Evolutionary conservation across 2,888 invertebrate genomes (phyloP).

Genomic region (Ennomos quercinarius): DNA sequence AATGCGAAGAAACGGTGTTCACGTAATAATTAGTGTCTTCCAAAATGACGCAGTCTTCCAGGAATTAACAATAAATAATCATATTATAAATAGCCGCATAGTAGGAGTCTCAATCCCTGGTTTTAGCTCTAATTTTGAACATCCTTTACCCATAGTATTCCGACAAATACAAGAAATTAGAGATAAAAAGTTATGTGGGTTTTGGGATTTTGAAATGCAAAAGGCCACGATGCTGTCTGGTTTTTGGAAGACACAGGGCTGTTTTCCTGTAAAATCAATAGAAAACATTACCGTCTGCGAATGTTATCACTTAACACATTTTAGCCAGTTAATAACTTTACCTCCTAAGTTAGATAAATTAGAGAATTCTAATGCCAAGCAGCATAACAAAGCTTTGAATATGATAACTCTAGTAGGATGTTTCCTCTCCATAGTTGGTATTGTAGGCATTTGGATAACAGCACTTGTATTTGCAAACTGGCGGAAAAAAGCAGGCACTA

Average conservation of each 20-base stretch:
- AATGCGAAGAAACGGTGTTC: slow-evolving; percentile 49
- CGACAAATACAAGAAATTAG: slow-evolving; percentile 51
- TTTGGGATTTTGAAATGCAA: slow-evolving; percentile 82
- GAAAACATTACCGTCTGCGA: slow-evolving; percentile 68
- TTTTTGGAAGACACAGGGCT: slow-evolving; percentile 85
- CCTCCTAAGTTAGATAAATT: slow-evolving; percentile 38
- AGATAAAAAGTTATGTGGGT: slow-evolving; percentile 74
- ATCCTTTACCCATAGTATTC: slow-evolving; percentile 83
- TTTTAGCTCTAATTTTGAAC: slow-evolving; percentile 80
- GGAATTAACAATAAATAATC: slow-evolving; percentile 60
- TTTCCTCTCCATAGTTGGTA: slow-evolving; percentile 84
- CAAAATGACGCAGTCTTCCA: slow-evolving; percentile 84
- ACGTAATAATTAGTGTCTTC: slow-evolving; percentile 82
- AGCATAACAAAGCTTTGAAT: slow-evolving; percentile 79
- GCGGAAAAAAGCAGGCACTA: slow-evolving; percentile 87
- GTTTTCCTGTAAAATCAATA: slow-evolving; percentile 63
- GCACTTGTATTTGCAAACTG: slow-evolving; percentile 85
- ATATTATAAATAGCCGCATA: slow-evolving; percentile 77
- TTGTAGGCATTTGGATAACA: slow-evolving; percentile 85
- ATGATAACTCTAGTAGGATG: slow-evolving; percentile 86
- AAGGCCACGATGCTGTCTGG: slow-evolving; percentile 55
- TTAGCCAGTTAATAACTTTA: slow-evolving; percentile 83
- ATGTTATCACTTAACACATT: slow-evolving; percentile 86
- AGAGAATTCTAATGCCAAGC: slow-evolving; percentile 40
- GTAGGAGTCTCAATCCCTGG: slow-evolving; percentile 87